Percentiles rank a stretch among this genome's conserved stretches.
These are phyloP conservation scores for Suricata suricatta DNA, from an alignment of 2,113 vertebrate genomes.

Conservation along the genomic window DNA sequence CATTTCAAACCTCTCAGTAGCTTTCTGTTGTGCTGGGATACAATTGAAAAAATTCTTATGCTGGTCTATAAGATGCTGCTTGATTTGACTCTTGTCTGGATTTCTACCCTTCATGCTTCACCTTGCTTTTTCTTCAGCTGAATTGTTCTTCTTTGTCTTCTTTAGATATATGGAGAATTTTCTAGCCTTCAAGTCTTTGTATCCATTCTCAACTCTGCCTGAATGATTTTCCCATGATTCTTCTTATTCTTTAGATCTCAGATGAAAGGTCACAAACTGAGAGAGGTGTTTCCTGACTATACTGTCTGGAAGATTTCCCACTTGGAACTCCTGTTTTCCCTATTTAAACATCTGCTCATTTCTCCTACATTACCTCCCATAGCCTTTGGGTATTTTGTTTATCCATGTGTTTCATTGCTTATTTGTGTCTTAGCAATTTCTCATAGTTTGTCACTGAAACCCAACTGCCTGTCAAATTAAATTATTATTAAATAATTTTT, in stretches of 20 bases:
- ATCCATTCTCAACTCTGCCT: not conserved
- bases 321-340: not conserved
- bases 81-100: not conserved
- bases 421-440: not conserved
- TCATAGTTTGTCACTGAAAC: not conserved
- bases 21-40: not conserved
- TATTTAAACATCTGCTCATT: not conserved
- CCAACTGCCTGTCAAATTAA: not conserved
- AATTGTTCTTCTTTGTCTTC: not conserved
- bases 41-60: not conserved
- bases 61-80: not conserved
- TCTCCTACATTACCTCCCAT: not conserved
- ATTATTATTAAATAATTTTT: constrained; percentile 12
- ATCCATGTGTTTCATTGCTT: not conserved
- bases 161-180: not conserved
- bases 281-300: not conserved
- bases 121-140: not conserved
- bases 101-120: not conserved
- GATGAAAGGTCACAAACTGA: not conserved
- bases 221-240: not conserved
- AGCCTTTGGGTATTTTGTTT: not conserved
- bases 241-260: not conserved
- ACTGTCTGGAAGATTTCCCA: not conserved
- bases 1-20: not conserved
- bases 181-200: not conserved